Evolutionary conservation across 2,797 vertebrate species (phyloP), one percentile per base, ranked within the genome.

Genomic region (Lepilemur septentrionalis): DNA sequence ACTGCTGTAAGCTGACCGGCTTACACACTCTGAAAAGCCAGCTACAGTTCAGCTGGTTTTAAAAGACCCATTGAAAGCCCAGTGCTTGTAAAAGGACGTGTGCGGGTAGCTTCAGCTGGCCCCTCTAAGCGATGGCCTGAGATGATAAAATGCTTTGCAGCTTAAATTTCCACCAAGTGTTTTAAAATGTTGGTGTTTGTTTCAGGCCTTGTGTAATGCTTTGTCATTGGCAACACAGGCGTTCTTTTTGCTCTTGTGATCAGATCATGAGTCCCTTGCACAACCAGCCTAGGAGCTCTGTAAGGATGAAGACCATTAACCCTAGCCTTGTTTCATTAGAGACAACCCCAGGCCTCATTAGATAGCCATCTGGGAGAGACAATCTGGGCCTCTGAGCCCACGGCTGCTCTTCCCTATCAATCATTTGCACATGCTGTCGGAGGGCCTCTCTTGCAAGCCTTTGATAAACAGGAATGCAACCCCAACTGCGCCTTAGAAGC

Each of bases 161-260:
- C 43, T 97, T 96, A 72, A 17, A 72, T 97, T 96, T 95, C 88
- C 84, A 46, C 59, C 95, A 82, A 1, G 79, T 63, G 95, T 97
- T 98, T 94, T 88, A 96, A 95, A 97, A 82, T 91, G 94, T 18
- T 0, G 7, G 84, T 86, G 73, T 89, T 94, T 93, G 30, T 70
- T 85, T 69, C 80, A 81, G 32, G 73, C 67, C 93, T 96, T 96
- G 97, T 96, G 96, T 95, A 94, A 97, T 91, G 89, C 76, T 95
- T 97, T 95, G 35, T 91, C 96, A 90, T 92, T 48, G 6, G 86
- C 84, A 48, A 76, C 84, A 65, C 67, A 82, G 94, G 80, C 84
- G 0, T 55, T 69, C 87, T 94, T 85, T 89, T 69, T 93, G 85
- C 43, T 63, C 25, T 87, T 78, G 83, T 79, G 96, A 98, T 75